Evolutionary conservation across 1,140 invertebrate genomes (phyloP).

Genomic region (Dryas iulia): DNA sequence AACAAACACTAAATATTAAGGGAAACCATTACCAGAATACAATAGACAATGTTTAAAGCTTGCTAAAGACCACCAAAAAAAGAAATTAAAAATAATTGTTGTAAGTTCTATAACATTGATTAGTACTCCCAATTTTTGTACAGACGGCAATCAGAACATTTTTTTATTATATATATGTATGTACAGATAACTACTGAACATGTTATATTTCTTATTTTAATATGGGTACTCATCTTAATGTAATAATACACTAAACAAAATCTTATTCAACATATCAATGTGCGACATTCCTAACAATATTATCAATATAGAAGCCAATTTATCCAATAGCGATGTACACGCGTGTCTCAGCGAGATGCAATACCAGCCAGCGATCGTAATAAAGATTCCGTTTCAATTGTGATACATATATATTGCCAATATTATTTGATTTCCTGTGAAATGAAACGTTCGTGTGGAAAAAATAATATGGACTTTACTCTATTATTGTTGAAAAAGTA

Average conservation of each 20-base stretch:
- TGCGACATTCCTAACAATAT: not conserved
- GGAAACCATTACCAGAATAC: no score
- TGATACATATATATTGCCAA: not conserved
- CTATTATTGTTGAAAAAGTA: not conserved
- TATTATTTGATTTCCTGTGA: constrained; percentile 1
- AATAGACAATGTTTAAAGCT: no score
- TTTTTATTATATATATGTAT: no score
- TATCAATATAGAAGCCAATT: constrained; percentile 13
- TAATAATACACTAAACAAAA: not conserved
- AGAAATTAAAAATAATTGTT: no score
- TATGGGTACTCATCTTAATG: not conserved
- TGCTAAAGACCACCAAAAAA: no score
- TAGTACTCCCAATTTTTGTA: no score
- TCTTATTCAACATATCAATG: not conserved
- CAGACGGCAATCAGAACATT: no score
- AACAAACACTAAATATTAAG: no score
- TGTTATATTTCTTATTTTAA: not conserved
- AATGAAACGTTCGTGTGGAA: not conserved
- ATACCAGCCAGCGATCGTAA: constrained; percentile 3
- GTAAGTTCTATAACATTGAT: no score
- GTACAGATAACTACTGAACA: no score
- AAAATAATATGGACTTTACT: not conserved
- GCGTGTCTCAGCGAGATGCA: constrained; percentile 7
- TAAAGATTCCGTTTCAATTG: not conserved
- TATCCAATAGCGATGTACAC: constrained; percentile 3